Conservation (phyloP, 64 coral and sea anemone genomes). For the Actinia tenebrosa region DNA sequence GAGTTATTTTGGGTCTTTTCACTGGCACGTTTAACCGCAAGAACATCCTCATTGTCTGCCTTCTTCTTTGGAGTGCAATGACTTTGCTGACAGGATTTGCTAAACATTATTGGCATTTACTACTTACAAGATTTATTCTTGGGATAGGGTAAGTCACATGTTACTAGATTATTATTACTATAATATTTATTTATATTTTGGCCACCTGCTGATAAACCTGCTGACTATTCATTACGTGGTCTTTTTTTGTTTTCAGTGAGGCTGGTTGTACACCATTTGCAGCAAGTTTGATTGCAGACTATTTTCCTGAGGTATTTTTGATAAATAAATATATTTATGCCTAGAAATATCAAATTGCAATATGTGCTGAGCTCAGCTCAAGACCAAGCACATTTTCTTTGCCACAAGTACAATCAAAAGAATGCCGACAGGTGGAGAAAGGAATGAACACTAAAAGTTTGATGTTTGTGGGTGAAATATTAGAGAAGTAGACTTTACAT, state of each 20-base stretch:
- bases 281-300: slow-evolving; percentile 95
- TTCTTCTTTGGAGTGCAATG: slow-evolving; percentile 94
- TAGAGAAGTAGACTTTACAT: too few species aligned
- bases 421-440: too few species aligned
- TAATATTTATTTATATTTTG: too few species aligned
- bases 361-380: too few species aligned
- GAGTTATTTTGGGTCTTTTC: slow-evolving; percentile 78
- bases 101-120: slow-evolving; percentile 93
- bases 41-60: slow-evolving; percentile 81
- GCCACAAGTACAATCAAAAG: too few species aligned
- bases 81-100: slow-evolving; percentile 89
- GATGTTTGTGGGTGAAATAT: too few species aligned
- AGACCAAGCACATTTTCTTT: too few species aligned
- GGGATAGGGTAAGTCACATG: slow-evolving; percentile 76
- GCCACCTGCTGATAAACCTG: too few species aligned
- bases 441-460: too few species aligned
- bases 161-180: too few species aligned
- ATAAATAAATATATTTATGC: too few species aligned
- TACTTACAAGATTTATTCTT: slow-evolving; percentile 86
- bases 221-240: background rate
- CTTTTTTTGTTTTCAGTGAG: slow-evolving; percentile 50
- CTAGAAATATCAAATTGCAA: too few species aligned
- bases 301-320: slow-evolving; percentile 81
- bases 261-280: slow-evolving; percentile 99
- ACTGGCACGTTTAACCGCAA: slow-evolving; percentile 78